Evolutionary conservation across 2,113 vertebrate genomes (phyloP).

Genomic region (Mastomys coucha): DNA sequence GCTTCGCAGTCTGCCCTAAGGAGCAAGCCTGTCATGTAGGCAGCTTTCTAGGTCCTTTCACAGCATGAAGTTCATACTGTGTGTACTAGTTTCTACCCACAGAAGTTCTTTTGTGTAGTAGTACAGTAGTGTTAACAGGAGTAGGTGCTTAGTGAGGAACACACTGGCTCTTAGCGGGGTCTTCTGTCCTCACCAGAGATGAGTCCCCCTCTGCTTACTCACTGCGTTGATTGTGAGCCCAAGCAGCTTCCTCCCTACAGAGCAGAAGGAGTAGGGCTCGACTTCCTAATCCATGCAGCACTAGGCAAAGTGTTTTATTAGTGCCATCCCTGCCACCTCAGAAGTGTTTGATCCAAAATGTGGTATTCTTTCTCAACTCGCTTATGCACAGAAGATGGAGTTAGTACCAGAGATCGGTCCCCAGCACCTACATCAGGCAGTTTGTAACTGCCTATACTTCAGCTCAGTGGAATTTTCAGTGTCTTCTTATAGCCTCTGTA

Average conservation of each 20-base stretch:
- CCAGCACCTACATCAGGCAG: background rate
- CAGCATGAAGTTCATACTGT: background rate
- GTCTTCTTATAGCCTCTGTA: background rate
- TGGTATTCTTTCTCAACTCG: background rate
- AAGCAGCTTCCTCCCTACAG: background rate
- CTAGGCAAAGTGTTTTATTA: background rate
- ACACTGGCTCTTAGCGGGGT: background rate
- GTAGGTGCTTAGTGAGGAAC: background rate
- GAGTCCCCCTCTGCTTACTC: background rate
- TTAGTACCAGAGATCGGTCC: background rate
- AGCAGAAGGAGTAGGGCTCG: background rate
- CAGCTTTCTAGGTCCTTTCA: background rate
- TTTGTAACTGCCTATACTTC: background rate
- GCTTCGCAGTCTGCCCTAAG: background rate
- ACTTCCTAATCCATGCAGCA: background rate
- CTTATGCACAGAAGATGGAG: background rate
- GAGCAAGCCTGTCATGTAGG: fast-evolving
- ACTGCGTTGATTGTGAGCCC: background rate
- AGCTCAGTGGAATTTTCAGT: background rate
- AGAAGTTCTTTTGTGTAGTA: background rate
- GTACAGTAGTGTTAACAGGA: background rate
- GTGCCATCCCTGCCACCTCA: background rate
- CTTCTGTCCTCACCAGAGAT: background rate
- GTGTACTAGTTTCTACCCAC: background rate
- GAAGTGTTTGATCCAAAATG: too few relatives aligned